Percentiles rank a stretch among this genome's conserved stretches.
phyloP scores from a whole-genome alignment of 53 echinoderm and acorn worm species.

The Antedon mediterranea region DNA sequence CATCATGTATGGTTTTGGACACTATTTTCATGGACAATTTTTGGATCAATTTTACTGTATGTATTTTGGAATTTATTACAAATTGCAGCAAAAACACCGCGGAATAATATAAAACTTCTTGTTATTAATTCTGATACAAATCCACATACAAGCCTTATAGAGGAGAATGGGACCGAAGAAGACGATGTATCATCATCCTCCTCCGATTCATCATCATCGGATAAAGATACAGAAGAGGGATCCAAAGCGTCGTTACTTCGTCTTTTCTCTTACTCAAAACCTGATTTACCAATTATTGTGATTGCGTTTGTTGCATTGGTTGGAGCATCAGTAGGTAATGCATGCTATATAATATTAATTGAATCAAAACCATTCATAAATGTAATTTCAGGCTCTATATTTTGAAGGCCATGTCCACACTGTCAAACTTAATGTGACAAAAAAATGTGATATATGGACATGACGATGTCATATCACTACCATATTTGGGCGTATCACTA shows the following conservation, averaged over 20 bases:
- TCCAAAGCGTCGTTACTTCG: constrained; percentile 11
- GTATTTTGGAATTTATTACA: constrained; percentile 24
- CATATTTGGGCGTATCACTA: no score
- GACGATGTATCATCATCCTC: not conserved
- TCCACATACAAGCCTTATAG: no score
- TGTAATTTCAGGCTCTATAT: no score
- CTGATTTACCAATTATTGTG: constrained; percentile 30
- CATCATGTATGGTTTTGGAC: constrained; percentile 44
- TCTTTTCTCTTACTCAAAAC: constrained; percentile 32
- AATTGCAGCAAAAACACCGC: not conserved
- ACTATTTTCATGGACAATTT: constrained; percentile 25
- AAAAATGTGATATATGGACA: no score
- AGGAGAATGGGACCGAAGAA: not conserved
- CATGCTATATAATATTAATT: no score
- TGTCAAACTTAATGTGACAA: no score
- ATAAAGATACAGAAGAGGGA: constrained; percentile 8
- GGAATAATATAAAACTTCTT: not conserved
- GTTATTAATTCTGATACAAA: not conserved
- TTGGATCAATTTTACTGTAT: constrained; percentile 15
- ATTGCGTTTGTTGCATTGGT: constrained; percentile 43
- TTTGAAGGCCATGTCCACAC: no score
- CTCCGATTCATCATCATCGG: not conserved
- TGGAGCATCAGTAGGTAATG: constrained; percentile 4
- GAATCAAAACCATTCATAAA: no score
- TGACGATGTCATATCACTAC: no score